phyloP scores from a whole-genome alignment of 2,888 invertebrate species.

The Lapara coniferarum region DNA sequence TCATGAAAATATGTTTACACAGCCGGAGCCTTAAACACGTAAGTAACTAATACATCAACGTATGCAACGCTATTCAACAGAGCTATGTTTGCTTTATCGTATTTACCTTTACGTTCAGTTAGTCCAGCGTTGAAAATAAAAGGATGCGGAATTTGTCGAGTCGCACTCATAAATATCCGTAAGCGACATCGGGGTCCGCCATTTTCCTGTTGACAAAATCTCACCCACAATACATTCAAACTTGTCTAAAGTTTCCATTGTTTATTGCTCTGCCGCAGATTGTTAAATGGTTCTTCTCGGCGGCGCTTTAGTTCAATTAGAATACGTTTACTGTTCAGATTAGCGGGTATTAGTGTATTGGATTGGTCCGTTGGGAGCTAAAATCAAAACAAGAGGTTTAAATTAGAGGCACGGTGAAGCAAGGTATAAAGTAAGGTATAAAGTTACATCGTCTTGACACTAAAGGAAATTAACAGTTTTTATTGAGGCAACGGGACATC shows the following conservation, averaged over 20 bases:
- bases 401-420: conserved; percentile 18
- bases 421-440: conserved; percentile 10
- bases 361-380: conserved; percentile 10
- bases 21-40: conserved; percentile 26
- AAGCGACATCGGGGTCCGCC: conserved; percentile 75
- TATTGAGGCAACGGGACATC: conserved; percentile 55
- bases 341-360: conserved; percentile 44
- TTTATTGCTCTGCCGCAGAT: conserved; percentile 62
- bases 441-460: conserved; percentile 29
- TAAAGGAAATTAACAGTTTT: conserved; percentile 59
- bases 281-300: conserved; percentile 52
- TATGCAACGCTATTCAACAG: conserved; percentile 38
- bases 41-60: conserved; percentile 30
- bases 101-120: conserved; percentile 68
- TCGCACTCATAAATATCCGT: conserved; percentile 74
- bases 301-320: conserved; percentile 57
- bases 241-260: conserved; percentile 78
- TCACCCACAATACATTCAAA: conserved; percentile 77
- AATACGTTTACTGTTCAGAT: conserved; percentile 39
- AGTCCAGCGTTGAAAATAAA: conserved; percentile 69
- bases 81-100: conserved; percentile 59
- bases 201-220: conserved; percentile 82
- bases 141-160: conserved; percentile 75
- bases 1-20: conserved; percentile 25
- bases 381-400: not conserved